Evolutionary conservation across 2,797 vertebrate species (phyloP), one percentile per base, ranked within the genome.

Genomic region (Catharus ustulatus): DNA sequence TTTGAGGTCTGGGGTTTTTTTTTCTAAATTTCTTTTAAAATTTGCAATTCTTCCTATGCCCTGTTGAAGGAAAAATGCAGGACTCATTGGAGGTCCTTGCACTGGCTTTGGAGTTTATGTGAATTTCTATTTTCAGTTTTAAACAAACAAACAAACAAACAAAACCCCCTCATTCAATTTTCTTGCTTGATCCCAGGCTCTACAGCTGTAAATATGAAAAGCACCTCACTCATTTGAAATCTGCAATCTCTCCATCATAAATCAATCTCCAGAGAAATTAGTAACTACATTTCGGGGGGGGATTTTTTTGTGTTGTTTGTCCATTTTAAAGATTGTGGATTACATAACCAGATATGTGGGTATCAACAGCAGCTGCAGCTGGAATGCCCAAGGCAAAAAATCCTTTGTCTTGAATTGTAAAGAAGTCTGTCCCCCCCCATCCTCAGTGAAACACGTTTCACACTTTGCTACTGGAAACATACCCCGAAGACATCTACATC

Each of bases 341-440:
- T 94, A 94, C 26, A 91, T 78, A 91, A 84, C 14, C 22, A 74
- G 59, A 57, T 58, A 51, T 2, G 9, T 29, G 30, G 14, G 14
- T 74, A 61, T 40, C 38, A 36, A 95, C 75, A 95, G 86, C 83
- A 95, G 89, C 89, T 93, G 90, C 92, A 95, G 84, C 83, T 97
- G 94, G 87, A 94, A 77, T 6, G 90, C 96, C 92, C 52, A 90
- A 84, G 95, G 97, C 93, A 90, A 97, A 91, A 97, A 96, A 94
- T 89, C 34, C 64, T 96, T 96, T 93, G 94, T 94, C 78, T 93
- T 81, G 91, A 95, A 93, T 95, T 95, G 51, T 15, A 40, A 77
- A 92, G 86, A 77, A 40, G 36, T 52, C 72, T 77, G 22, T 63
- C 12, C 23, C 10, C 58, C 48, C 48, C 21, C 45, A 85, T 95